Base-by-base conservation (phyloP, 2,113 vertebrate genomes). In the Vidua macroura region DNA sequence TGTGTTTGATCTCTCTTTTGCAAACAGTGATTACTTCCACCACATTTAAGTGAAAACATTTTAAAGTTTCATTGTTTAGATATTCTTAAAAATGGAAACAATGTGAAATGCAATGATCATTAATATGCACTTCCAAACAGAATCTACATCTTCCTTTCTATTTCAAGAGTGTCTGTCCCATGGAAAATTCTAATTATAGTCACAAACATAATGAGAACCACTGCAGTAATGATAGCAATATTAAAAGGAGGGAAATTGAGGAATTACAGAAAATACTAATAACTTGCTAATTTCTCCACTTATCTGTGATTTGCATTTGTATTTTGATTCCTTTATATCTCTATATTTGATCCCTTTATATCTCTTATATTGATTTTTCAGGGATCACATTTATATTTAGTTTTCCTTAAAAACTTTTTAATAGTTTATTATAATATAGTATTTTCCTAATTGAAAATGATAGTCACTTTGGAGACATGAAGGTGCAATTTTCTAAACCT, bases 11-110 rank as follows among this genome's bases (percentile, higher is more conserved):
- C 91, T 93, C 20, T 72, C 49, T 84, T 84, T 73, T 89, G 86
- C 44, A 83, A 96, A 92, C 69, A 92, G 53, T 51, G 64, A 82
- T 95, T 92, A 68, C 37, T 87, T 95, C 77, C 66, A 75, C 62
- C 66, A 89, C 78, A 89, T 37, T 76, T 68, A 95, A 86, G 70
- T 82, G 74, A 93, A 95, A 94, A 90, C 68, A 83, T 77, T 93
- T 86, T 83, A 33, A 92, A 67, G 6, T 63, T 81, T 70, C 30
- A 21, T 80, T 94, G 79, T 92, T 94, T 81, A 74, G 48, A 31
- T 90, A 83, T 35, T 83, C 37, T 78, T 86, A 64, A 83, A 86
- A 86, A 91, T 69, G 25, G 73, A 95, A 92, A 39, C 24, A 88
- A 18, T 78, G 82, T 53, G 56, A 88, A 88, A 37, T 31, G 56